Evolutionary conservation across 2,888 invertebrate genomes (phyloP), one percentile per base, ranked within the genome.

Genomic region (Orthosia cruda): DNA sequence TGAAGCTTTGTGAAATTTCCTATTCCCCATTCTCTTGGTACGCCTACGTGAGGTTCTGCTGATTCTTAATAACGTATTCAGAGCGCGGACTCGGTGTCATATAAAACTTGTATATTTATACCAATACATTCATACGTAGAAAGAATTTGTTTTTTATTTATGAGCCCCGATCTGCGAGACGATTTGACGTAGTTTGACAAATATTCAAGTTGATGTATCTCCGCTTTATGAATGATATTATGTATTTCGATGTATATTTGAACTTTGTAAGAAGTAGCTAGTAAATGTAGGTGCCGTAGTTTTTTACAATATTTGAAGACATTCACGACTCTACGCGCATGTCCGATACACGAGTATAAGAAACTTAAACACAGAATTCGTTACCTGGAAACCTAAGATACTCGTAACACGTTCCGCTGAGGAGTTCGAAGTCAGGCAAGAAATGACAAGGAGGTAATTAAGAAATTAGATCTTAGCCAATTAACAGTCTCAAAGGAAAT

Each of bases 51-150:
- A 74, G 77, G 55, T 26, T 79, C 71, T 80, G 74, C 66, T 83
- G 80, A 83, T 84, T 81, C 75, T 62, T 55, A 65, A 78, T 84
- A 78, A 81, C 84, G 70, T 84, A 84, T 84, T 84, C 84, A 59
- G 71, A 54, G 40, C 81, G 74, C 81, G 76, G 67, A 74, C 81
- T 74, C 49, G 40, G 69, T 67, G 74, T 67, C 80, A 74, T 84
- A 84, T 81, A 80, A 84, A 81, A 74, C 74, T 81, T 84, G 77
- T 81, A 75, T 81, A 84, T 81, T 81, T 77, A 77, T 75, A 75
- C 81, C 84, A 75, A 83, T 83, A 83, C 76, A 76, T 83, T 83
- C 80, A 76, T 83, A 71, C 71, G 75, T 50, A 66, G 58, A 32
- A 71, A 32, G 73, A 80, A 80, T 83, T 83, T 83, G 80, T 72